Base-by-base conservation (phyloP, 1,140 invertebrate genomes). In the Aricia agestis region DNA sequence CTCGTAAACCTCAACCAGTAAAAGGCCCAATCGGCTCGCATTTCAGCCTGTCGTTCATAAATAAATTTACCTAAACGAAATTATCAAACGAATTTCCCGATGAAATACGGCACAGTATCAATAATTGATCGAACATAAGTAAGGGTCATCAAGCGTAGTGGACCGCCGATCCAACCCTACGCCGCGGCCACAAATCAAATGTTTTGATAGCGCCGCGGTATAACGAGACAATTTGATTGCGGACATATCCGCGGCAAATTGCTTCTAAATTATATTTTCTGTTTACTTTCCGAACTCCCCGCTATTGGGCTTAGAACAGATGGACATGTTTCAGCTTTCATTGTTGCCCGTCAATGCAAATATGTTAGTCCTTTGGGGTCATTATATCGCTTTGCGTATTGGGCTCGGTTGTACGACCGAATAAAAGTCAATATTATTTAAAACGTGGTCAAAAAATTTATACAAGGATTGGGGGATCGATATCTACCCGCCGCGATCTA, bases 161-260 rank as follows among this genome's bases (percentile, higher is more conserved):
- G 78, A 77, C 81, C 79, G 84, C 83, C 79, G 80, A 87, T 82
- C 82, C 84, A 86, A 82, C 87, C 85, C 87, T 83, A 83, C 82
- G 75, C 77, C 71, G 80, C 83, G 80, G 76, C 75, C 86, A 91
- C 89, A 91, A 91, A 91, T 91, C 89, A 91, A 91, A 91, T 91
- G 89, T 91, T 91, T 89, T 91, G 84, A 91, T 91, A 91, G 89
- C 87, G 77, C 81, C 85, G 78, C 76, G 82, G 84, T 87, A 89
- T 89, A 91, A 91, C 89, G 87, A 91, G 89, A 91, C 89, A 91
- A 91, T 91, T 91, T 91, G 89, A 91, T 91, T 91, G 87, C 89
- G 87, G 86, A 91, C 89, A 89, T 89, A 91, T 89, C 84, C 85
- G 80, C 85, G 87, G 81, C 84, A 91, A 91, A 91, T 91, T 91